These are phyloP conservation scores for Selenia dentaria DNA, from an alignment of 2,888 invertebrate genomes.

Conservation along the genomic window DNA sequence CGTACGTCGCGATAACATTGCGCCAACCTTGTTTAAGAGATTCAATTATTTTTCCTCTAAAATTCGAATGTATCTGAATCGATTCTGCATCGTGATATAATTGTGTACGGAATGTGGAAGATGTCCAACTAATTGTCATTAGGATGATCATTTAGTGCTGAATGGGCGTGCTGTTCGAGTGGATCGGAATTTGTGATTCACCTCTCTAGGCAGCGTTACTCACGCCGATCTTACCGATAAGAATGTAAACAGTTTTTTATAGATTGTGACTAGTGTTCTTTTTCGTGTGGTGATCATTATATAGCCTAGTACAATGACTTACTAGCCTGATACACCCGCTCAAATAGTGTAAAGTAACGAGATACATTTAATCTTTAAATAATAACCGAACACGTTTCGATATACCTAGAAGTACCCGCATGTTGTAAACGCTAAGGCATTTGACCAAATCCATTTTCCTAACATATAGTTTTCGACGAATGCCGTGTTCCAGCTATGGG, in stretches of 20 bases:
- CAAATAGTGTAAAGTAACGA: too few relatives aligned
- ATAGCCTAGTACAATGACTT: too few relatives aligned
- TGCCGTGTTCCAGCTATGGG: slow-evolving; percentile 89
- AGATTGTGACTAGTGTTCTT: slow-evolving; percentile 4
- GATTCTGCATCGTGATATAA: slow-evolving; percentile 22
- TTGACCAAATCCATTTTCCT: slow-evolving; percentile 19
- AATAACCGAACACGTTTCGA: slow-evolving; percentile 2
- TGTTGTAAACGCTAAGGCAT: slow-evolving; percentile 9
- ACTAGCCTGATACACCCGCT: too few relatives aligned
- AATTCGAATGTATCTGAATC: slow-evolving; percentile 20
- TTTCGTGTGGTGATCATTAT: slow-evolving; percentile 22
- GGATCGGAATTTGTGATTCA: slow-evolving; percentile 36
- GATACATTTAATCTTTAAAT: too few relatives aligned
- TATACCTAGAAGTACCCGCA: slow-evolving; percentile 10
- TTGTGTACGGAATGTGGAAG: slow-evolving; percentile 40
- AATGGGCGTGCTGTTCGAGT: slow-evolving; percentile 13
- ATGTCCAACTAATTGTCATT: slow-evolving; percentile 37
- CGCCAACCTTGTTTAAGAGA: slow-evolving; percentile 7
- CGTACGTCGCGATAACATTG: slow-evolving; percentile 12
- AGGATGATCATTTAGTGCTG: slow-evolving; percentile 4
- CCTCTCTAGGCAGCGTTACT: slow-evolving; percentile 27
- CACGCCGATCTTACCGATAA: slow-evolving; percentile 24
- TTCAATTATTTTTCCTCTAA: slow-evolving; percentile 7
- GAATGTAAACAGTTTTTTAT: slow-evolving; percentile 26
- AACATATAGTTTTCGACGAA: slow-evolving; percentile 35